Evolutionary conservation across 2,888 invertebrate species (phyloP).

Genomic region (Pandemis heparana): DNA sequence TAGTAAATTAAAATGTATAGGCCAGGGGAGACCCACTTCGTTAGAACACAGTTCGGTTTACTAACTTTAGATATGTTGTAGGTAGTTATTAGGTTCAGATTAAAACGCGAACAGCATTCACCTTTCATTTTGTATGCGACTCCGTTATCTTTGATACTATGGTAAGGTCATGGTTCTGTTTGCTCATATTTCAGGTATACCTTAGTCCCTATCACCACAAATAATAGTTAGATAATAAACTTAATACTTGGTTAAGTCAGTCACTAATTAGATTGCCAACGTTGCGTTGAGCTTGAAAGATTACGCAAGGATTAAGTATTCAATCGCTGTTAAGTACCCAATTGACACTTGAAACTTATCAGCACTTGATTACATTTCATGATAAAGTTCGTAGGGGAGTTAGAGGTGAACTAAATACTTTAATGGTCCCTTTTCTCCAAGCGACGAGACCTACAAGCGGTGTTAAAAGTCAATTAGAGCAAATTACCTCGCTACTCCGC

Average conservation of each 20-base stretch:
- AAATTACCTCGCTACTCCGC: constrained; percentile 1
- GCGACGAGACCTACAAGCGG: neutral
- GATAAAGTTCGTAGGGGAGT: neutral
- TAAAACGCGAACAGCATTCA: no score
- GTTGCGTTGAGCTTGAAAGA: neutral
- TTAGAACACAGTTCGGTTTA: no score
- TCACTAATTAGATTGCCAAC: constrained; percentile 12
- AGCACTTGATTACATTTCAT: neutral
- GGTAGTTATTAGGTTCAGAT: no score
- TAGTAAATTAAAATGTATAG: no score
- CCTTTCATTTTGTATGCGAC: no score
- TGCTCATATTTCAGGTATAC: no score
- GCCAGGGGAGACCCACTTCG: no score
- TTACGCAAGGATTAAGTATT: neutral
- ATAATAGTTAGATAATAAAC: no score
- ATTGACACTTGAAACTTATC: constrained; percentile 5
- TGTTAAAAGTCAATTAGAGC: neutral
- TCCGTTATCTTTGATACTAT: no score
- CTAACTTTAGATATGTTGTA: no score
- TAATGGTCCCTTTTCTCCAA: neutral
- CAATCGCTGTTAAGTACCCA: constrained; percentile 2
- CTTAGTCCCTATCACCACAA: no score
- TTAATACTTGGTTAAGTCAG: neutral
- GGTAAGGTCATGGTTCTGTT: no score
- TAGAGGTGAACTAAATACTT: neutral